Base-by-base conservation (phyloP, 2,797 vertebrate genomes). In the Sitta carolinensis region DNA sequence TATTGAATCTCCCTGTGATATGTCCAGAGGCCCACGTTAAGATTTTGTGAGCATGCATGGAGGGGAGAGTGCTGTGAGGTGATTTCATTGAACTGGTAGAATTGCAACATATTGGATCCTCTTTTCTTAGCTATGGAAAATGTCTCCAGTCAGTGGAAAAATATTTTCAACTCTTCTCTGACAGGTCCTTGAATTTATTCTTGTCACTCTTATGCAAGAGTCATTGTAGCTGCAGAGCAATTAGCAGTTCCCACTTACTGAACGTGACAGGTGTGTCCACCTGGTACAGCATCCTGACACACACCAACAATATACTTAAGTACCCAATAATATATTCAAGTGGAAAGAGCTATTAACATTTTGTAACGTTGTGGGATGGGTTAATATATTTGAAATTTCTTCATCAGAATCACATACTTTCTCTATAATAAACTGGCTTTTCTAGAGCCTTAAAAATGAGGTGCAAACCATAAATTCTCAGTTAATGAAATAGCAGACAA, bases 41-140 rank as follows among this genome's bases (percentile, higher is more conserved):
- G 22, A 19, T 32, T 52, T 20, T 36, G 4, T 47, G 30, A 51
- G 10, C 0, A 0, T 47, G n/a, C 29, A 10, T 8, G 5, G 36
- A 70, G 10, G 34, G 17, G 50, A 62, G 50, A 50, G 66, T 36
- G 14, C 27, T 63, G 22, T 63, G 58, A 78, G 19, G 26, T 84
- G 50, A 43, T 30, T 75, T 72, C 20, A 29, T 12, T 55, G 51
- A 30, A 12, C 30, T 58, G 51, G 25, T 40, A 51, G 54, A 51
- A 43, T 48, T 59, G 25, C 34, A 45, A 17, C 16, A 68, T 59
- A 8, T 58, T 88, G 42, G 34, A 58, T 76, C 10, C 23, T 54
- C 16, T 63, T 58, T 38, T 73, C 25, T 83, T 19, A 12, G 20
- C 20, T 52, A 38, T 5, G 7, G 30, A 62, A 82, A 59, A 1